Evolutionary conservation across 2,797 vertebrate genomes (phyloP).

Genomic region (Liparis tanakae): DNA sequence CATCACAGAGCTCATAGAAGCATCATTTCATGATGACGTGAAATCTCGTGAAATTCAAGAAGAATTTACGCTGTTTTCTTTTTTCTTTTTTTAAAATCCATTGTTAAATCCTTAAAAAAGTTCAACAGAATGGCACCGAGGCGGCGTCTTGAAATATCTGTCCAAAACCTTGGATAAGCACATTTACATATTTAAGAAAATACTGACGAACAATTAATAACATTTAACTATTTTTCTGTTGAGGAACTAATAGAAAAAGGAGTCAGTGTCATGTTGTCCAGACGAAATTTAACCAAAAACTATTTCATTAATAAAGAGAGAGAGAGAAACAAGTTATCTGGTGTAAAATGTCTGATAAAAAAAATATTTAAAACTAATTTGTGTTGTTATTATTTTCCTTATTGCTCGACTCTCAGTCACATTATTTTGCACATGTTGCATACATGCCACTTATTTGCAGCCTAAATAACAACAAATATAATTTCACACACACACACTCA

Average conservation of each 20-base stretch:
- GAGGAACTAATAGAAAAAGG: background rate
- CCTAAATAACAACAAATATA: constrained; percentile 5
- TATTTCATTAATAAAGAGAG: background rate
- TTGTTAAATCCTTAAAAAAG: background rate
- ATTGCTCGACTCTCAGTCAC: background rate
- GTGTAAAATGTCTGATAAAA: background rate
- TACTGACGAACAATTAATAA: background rate
- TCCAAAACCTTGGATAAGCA: background rate
- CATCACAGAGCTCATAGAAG: too few species aligned
- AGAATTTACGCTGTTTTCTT: too few species aligned
- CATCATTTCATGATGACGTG: too few species aligned
- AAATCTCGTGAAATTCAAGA: too few species aligned
- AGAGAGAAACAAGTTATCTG: background rate
- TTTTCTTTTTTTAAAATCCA: background rate
- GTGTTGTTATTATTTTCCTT: background rate
- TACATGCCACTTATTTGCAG: background rate
- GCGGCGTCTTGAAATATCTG: background rate
- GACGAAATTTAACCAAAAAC: background rate
- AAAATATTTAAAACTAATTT: too few species aligned
- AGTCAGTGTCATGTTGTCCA: background rate
- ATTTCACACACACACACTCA: constrained; percentile 8
- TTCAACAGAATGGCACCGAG: background rate
- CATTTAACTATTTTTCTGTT: background rate
- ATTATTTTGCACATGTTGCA: too few species aligned
- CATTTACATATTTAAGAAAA: background rate